Evolutionary conservation across 2,888 invertebrate species (phyloP), one percentile per base, ranked within the genome.

Genomic region (Sesia apiformis): DNA sequence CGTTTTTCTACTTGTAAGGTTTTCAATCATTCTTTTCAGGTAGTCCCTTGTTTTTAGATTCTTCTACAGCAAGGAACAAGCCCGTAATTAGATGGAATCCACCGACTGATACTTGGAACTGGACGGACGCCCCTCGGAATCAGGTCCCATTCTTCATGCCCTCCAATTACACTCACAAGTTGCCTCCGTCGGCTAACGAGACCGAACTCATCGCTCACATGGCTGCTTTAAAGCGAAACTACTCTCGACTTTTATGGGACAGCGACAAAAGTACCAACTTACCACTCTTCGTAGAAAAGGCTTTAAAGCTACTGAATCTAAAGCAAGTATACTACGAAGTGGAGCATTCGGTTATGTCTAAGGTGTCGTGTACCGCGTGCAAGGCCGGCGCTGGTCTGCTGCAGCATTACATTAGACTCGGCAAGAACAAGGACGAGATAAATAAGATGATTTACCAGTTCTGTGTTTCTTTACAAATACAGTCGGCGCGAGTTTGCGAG

Each of bases 301-400:
- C 96, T 1, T 81, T 96, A 57, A 94, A 94, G 72, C 82, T 97
- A 54, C 88, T 97, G 43, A 96, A 97, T 79, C 84, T 97, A 53
- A 94, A 95, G 74, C 96, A 96, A 89, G 96, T 97, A 50, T 89
- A 89, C 61, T 92, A 91, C 66, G 97, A 97, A 90, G 94, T 97
- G 52, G 97, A 97, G 84, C 96, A 96, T 66, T 96, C 96, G 52
- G 94, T 97, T n/a, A 94, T 96, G 94, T 96, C 96, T 0, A 95
- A 94, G 78, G 96, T 97, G 1, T 96, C 96, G 0, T 97, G 97
- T 72, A 96, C 96, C 3, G 97, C 97, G 5, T 97, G 97, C 72
- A 95, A 94, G 84, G 95, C 95, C 54, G 96, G 96, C 1, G 95
- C 96, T 52, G 95, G 96, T 0, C 84, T 97, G 40, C 82, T 97